Base-by-base conservation (phyloP, 2,113 vertebrate genomes). In the Sebastes schlegelii region DNA sequence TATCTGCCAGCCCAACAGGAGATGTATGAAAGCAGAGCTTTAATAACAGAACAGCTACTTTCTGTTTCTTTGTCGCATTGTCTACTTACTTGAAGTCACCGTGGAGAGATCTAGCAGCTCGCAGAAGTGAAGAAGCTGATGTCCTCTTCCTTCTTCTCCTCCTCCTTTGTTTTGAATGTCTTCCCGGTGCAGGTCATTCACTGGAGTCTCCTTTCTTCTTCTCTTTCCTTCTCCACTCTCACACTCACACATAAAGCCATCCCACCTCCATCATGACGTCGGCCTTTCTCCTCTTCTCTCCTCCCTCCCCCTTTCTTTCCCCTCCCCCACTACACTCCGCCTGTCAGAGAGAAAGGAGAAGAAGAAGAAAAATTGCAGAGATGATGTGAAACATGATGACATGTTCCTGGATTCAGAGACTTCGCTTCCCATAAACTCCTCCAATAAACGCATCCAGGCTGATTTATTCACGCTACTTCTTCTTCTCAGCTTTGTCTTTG, bases 201-300 rank as follows among this genome's bases (percentile, higher is more conserved):
- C 61, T 34, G 3, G 19, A 23, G 13, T 40, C 65, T 80, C 62
- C 70, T 84, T 84, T 80, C 85, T 80, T 64, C 89, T 11, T 71
- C 79, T 73, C 45, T 17, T 46, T 66, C 79, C 70, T 71, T 77
- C 43, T 74, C 73, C 46, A 17, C 76, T 72, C 71, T 17, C 16
- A 6, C 17, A 34, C 51, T 17, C 51, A 19, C 34, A 13, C 85
- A 66, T 45, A 65, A 77, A 86, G 71, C 64, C 86, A 3, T 67
- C 91, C 88, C 87, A 80, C 89, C 3, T 1, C 48, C 70, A 6
- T 65, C 83, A 34, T 91, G 91, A 92, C 91, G 89, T 89, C 74
- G 52, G 19, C 61, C 65, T 70, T 68, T 70, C 87, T 73, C 85
- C 54, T 77, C 19, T 34, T 11, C 34, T 11, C 2, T 52, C 45